A percentile compares a stretch with the other conserved stretches of the same genome.
phyloP scores from a whole-genome alignment of 1,140 invertebrate species.

The Drosophila bocki region DNA sequence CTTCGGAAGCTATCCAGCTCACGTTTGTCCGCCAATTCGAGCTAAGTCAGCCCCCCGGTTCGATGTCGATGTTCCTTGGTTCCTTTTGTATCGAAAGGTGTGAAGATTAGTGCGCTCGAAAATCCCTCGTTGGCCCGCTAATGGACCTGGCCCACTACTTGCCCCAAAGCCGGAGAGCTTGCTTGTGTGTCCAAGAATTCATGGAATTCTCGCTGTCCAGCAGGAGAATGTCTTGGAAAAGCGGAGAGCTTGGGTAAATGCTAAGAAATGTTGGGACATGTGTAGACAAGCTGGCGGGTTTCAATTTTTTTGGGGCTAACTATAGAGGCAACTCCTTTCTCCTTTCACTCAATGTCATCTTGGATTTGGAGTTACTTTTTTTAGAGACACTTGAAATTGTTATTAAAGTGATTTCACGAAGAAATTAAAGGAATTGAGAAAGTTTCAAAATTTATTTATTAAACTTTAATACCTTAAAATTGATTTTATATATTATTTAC shows the following conservation, averaged over 20 bases:
- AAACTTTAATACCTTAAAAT: background rate
- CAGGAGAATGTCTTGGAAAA: slow-evolving; percentile 7
- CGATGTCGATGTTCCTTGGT: slow-evolving; percentile 6
- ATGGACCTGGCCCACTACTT: slow-evolving; percentile 49
- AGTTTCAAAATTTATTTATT: background rate
- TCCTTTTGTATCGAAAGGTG: slow-evolving; percentile 64
- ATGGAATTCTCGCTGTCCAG: slow-evolving; percentile 50
- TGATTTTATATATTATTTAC: slow-evolving; percentile 11
- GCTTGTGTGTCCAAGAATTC: slow-evolving; percentile 63
- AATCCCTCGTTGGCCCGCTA: slow-evolving; percentile 47
- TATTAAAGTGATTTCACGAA: background rate
- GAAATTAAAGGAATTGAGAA: background rate
- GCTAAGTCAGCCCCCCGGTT: slow-evolving; percentile 45
- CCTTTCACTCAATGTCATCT: slow-evolving; percentile 19
- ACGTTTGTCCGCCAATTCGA: slow-evolving; percentile 75
- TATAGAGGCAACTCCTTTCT: slow-evolving; percentile 25
- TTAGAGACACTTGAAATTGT: background rate
- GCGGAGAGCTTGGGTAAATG: slow-evolving; percentile 38
- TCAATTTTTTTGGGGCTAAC: background rate
- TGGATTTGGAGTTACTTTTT: background rate
- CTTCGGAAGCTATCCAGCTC: slow-evolving; percentile 73
- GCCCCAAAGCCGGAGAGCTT: slow-evolving; percentile 23
- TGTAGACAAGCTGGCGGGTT: slow-evolving; percentile 65
- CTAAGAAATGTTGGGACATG: slow-evolving; percentile 29
- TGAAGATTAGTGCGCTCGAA: slow-evolving; percentile 76